Percentiles rank a stretch among this genome's conserved stretches.
Evolutionary conservation across 2,888 invertebrate species (phyloP).

Genomic region (Panorpa germanica): DNA sequence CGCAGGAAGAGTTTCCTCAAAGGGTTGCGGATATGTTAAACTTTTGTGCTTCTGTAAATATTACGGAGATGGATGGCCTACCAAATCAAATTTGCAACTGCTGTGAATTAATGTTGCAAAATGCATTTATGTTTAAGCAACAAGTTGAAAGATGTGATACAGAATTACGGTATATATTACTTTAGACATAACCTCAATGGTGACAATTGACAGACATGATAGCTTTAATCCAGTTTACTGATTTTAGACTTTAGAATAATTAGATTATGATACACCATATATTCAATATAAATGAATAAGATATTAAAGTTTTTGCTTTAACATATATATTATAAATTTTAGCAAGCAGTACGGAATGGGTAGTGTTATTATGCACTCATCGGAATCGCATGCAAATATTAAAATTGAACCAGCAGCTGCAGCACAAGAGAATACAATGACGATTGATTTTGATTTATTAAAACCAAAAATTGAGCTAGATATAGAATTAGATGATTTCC

Average conservation of each 20-base stretch:
- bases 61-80: constrained; percentile 31
- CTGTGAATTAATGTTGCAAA: constrained; percentile 30
- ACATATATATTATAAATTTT: too few relatives aligned
- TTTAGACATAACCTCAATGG: too few relatives aligned
- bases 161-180: constrained; percentile 20
- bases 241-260: too few relatives aligned
- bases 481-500: constrained; percentile 12
- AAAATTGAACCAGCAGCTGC: background rate
- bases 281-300: too few relatives aligned
- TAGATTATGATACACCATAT: too few relatives aligned
- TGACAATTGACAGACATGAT: too few relatives aligned
- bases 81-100: constrained; percentile 36
- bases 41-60: constrained; percentile 19
- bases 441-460: too few relatives aligned
- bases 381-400: background rate
- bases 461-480: constrained; percentile 16
- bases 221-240: too few relatives aligned
- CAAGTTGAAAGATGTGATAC: constrained; percentile 26
- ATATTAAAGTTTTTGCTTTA: too few relatives aligned
- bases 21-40: constrained; percentile 21
- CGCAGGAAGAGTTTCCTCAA: constrained; percentile 10
- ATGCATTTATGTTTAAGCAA: constrained; percentile 28
- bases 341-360: too few relatives aligned
- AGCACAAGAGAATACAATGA: background rate
- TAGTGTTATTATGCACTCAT: too few relatives aligned